Evolutionary conservation across 2,888 invertebrate species (phyloP).

Genomic region (Thyatira batis): DNA sequence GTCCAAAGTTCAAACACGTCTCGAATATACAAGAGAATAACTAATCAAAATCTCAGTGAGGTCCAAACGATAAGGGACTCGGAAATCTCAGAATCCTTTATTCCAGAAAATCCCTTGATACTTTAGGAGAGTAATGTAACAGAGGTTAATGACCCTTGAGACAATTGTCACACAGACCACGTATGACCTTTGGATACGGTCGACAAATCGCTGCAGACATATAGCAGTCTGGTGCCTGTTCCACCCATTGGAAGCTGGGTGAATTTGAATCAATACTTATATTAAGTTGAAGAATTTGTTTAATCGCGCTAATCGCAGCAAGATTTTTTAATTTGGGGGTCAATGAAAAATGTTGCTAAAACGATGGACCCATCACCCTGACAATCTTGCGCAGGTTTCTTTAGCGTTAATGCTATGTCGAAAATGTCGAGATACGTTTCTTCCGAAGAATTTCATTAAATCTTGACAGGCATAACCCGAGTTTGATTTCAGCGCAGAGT

Average conservation of each 20-base stretch:
- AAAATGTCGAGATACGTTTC: too few relatives aligned
- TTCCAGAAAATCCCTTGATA: conserved; percentile 6
- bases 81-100: conserved; percentile 21
- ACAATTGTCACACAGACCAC: conserved; percentile 22
- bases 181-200: conserved; percentile 19
- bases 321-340: too few relatives aligned
- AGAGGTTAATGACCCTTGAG: conserved; percentile 16
- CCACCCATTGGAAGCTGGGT: background rate
- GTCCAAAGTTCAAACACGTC: conserved; percentile 1
- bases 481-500: background rate
- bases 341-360: too few relatives aligned
- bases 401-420: too few relatives aligned
- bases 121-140: conserved; percentile 4
- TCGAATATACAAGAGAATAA: conserved; percentile 17
- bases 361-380: too few relatives aligned
- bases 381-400: too few relatives aligned
- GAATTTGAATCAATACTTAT: background rate
- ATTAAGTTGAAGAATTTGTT: too few relatives aligned
- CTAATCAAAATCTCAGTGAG: conserved; percentile 15
- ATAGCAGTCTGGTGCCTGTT: background rate
- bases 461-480: background rate
- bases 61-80: conserved; percentile 13
- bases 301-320: too few relatives aligned
- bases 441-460: background rate
- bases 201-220: background rate